Evolutionary conservation across 2,888 invertebrate species (phyloP).

Genomic region (Xestia rhomboidea): DNA sequence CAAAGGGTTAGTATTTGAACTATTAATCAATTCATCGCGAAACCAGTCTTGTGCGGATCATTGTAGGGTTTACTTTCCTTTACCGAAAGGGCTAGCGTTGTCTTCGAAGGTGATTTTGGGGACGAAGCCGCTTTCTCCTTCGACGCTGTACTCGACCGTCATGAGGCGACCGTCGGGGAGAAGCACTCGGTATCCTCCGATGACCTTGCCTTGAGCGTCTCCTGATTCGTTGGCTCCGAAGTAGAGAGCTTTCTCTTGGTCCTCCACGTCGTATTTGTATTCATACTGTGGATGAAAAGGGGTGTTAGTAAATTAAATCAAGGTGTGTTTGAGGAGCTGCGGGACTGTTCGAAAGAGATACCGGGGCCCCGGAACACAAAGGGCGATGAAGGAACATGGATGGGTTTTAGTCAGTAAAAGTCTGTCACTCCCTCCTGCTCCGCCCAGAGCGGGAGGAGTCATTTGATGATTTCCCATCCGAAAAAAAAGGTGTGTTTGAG

Average conservation of each 20-base stretch:
- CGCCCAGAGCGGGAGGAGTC: no score
- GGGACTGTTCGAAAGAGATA: no score
- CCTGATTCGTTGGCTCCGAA: slow-evolving; percentile 93
- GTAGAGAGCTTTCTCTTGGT: slow-evolving; percentile 92
- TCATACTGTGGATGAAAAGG: slow-evolving; percentile 90
- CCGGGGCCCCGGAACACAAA: no score
- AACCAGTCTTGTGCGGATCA: slow-evolving; percentile 63
- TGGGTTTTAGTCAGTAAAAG: no score
- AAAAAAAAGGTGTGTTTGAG: background rate
- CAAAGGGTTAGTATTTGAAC: slow-evolving; percentile 60
- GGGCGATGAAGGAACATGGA: no score
- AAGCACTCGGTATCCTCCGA: slow-evolving; percentile 92
- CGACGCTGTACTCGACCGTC: slow-evolving; percentile 93
- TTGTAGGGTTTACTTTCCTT: slow-evolving; percentile 77
- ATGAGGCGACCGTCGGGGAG: slow-evolving; percentile 93
- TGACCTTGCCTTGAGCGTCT: slow-evolving; percentile 91
- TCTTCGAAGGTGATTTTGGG: slow-evolving; percentile 92
- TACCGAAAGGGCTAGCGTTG: slow-evolving; percentile 90
- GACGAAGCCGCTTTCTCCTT: slow-evolving; percentile 93
- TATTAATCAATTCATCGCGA: slow-evolving; percentile 56
- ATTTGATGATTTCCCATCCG: no score
- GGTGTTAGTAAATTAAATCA: slow-evolving; percentile 1
- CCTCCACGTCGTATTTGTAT: slow-evolving; percentile 94
- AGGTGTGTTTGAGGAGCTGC: background rate
- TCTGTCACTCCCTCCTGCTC: no score